Evolutionary conservation across 2,113 vertebrate genomes (phyloP), one percentile per base, ranked within the genome.

Genomic region (Osmerus eperlanus): DNA sequence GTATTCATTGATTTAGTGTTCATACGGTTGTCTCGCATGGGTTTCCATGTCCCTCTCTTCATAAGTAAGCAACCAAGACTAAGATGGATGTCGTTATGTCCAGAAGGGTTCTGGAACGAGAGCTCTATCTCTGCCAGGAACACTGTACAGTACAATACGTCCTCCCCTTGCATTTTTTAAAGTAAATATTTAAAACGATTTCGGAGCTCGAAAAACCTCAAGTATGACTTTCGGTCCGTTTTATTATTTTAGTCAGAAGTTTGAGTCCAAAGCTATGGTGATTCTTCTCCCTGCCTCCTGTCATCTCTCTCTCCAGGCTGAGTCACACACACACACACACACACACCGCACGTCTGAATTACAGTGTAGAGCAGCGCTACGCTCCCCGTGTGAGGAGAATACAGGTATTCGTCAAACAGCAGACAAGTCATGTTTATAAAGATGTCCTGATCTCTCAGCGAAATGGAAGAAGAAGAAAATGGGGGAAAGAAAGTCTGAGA

Each of bases 41-140:
- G 74, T 83, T 76, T 73, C 59, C 47, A 55, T 69, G 61, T 55
- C 71, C 71, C 78, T 62, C 72, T 78, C 58, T 77, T 52, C 61
- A 64, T 21, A 59, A 60, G 51, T 55, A 41, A 78, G 61, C 73
- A 53, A 23, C n/a, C 25, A 0, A 81, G 78, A 80, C 60, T 58
- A 21, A 79, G 77, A 80, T 68, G 21, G 59, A 71, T 18, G 28
- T 73, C 64, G 71, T 81, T 74, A 69, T 32, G 59, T 78, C 59
- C 18, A 73, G 75, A 74, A 61, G 47, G 67, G 78, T 80, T 79
- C 58, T 51, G n/a, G 23, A 56, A 23, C 73, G 29, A 63, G 16
- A 54, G 29, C 4, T 32, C 9, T 4, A 41, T 41, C 36, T 41
- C 36, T 7, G 36, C 36, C 36, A 41, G 36, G 36, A 41, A 41